Evolutionary conservation across 2,888 invertebrate species (phyloP).

Genomic region (Synergus laeviventris): DNA sequence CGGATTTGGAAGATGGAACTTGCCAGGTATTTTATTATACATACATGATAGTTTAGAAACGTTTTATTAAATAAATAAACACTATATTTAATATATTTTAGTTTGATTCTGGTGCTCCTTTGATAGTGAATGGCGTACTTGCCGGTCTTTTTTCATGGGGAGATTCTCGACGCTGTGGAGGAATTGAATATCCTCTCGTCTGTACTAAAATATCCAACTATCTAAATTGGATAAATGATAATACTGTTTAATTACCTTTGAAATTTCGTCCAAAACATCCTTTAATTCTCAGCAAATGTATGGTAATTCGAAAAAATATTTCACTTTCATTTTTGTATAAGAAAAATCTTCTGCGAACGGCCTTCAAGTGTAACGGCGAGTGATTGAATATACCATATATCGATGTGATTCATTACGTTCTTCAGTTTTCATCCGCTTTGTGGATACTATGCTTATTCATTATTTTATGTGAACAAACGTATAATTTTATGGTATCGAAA

Average conservation of each 20-base stretch:
- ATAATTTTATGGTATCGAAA: constrained; percentile 14
- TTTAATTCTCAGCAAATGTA: not conserved
- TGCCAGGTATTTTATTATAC: constrained; percentile 7
- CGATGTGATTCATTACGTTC: constrained; percentile 29
- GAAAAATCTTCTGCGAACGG: constrained; percentile 3
- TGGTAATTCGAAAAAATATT: not conserved
- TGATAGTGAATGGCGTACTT: constrained; percentile 22
- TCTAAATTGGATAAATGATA: constrained; percentile 1
- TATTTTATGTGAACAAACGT: constrained; percentile 9
- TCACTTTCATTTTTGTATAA: not conserved
- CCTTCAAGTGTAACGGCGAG: constrained; percentile 23
- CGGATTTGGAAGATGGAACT: not conserved
- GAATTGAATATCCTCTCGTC: not conserved
- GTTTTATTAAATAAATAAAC: not conserved
- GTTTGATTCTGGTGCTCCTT: constrained; percentile 29
- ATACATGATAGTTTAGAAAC: not conserved
- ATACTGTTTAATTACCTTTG: not conserved
- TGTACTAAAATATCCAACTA: constrained; percentile 16
- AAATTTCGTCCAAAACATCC: not conserved
- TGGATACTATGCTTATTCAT: constrained; percentile 19
- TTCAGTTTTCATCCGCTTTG: constrained; percentile 35
- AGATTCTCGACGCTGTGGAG: not conserved
- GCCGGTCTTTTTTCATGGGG: constrained; percentile 5
- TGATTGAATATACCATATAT: constrained; percentile 37
- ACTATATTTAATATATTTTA: not conserved